These are phyloP conservation scores for Napeogenes sylphis DNA, from an alignment of 2,888 invertebrate genomes.

Conservation along the genomic window DNA sequence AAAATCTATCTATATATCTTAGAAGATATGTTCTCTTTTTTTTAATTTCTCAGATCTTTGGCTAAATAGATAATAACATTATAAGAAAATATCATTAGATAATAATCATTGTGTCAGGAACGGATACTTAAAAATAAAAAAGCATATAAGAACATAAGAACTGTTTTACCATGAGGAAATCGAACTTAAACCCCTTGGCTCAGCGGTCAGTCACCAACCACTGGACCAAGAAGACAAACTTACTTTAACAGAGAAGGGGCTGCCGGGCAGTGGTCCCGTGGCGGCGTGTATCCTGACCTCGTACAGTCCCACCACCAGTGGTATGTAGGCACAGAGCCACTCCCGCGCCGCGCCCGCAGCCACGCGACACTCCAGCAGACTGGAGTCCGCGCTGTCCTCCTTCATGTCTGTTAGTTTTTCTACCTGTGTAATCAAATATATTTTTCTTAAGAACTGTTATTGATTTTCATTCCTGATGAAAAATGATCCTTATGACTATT, in stretches of 20 bases:
- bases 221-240: conserved; percentile 27
- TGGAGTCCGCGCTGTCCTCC: conserved; percentile 59
- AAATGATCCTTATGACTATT: no score
- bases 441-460: not conserved
- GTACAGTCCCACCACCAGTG: conserved; percentile 93
- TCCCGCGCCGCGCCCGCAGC: conserved; percentile 83
- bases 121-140: no score
- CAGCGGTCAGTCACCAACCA: no score
- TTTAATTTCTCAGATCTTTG: no score
- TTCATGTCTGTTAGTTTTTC: conserved; percentile 65
- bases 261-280: conserved; percentile 82
- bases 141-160: no score
- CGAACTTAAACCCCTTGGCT: no score
- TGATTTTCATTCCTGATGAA: not conserved
- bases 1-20: no score
- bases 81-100: no score
- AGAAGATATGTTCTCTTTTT: no score
- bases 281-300: conserved; percentile 88
- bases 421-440: conserved; percentile 44
- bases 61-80: no score
- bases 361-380: conserved; percentile 79
- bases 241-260: conserved; percentile 88
- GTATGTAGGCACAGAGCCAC: conserved; percentile 93
- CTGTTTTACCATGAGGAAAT: no score
- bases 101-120: no score